Evolutionary conservation across 2,888 invertebrate species (phyloP).

Genomic region (Drosophila mimetica): DNA sequence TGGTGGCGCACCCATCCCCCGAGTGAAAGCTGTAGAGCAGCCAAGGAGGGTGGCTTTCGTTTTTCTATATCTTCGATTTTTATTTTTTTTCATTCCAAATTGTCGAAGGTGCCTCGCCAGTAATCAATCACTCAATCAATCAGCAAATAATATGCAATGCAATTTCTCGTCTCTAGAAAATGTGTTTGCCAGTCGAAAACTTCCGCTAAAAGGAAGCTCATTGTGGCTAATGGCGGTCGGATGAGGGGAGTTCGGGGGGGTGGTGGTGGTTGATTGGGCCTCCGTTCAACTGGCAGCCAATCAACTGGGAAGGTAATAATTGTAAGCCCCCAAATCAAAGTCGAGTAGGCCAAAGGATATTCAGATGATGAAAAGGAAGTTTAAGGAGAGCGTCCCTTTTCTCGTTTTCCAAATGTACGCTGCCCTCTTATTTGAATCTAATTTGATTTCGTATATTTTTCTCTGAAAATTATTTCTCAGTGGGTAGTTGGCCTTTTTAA

Average conservation of each 20-base stretch:
- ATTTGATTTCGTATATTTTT: conserved; percentile 8
- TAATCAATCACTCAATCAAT: conserved; percentile 79
- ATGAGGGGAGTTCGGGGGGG: background rate
- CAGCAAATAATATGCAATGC: conserved; percentile 80
- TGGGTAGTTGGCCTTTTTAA: background rate
- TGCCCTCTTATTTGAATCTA: conserved; percentile 27
- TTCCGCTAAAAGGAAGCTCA: conserved; percentile 43
- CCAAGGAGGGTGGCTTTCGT: conserved; percentile 8
- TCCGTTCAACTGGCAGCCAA: conserved; percentile 17
- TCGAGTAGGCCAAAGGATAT: conserved; percentile 27
- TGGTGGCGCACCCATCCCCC: background rate
- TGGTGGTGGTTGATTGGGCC: conserved; percentile 13
- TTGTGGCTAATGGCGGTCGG: conserved; percentile 18
- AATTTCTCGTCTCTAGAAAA: conserved; percentile 74
- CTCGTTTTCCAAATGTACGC: conserved; percentile 5
- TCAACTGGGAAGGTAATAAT: conserved; percentile 44
- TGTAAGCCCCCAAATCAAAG: conserved; percentile 41
- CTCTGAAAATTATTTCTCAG: background rate
- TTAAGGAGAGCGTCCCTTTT: background rate
- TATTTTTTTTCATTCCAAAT: background rate
- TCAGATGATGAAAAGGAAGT: conserved; percentile 36
- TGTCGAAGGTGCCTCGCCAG: conserved; percentile 39
- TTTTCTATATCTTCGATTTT: too few species aligned
- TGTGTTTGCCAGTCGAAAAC: conserved; percentile 70
- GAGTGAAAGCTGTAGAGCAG: background rate